These are phyloP conservation scores for Oncorhynchus tshawytscha DNA, from an alignment of 2,113 vertebrate genomes.

Conservation along the genomic window DNA sequence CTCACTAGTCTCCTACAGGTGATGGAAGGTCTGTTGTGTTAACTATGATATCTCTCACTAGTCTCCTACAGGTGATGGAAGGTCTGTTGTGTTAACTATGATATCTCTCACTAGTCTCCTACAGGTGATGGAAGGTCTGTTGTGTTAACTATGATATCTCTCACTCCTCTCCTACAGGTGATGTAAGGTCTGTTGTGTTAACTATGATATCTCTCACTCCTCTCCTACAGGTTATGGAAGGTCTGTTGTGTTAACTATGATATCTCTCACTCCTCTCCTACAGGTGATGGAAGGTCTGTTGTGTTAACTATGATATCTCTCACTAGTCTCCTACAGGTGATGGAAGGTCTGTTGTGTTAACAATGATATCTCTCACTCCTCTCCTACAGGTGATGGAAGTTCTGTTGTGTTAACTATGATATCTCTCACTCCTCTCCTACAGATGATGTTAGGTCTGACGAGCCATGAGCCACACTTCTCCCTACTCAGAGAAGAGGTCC, in stretches of 20 bases:
- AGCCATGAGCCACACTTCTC: slow-evolving; percentile 97
- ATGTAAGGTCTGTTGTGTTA: background rate
- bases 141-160: no score
- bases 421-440: slow-evolving; percentile 9
- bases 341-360: no score
- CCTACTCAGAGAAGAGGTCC: slow-evolving; percentile 96
- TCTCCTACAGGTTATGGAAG: slow-evolving; percentile 89
- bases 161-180: slow-evolving; percentile 34
- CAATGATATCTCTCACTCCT: background rate
- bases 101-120: no score
- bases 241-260: slow-evolving; percentile 64
- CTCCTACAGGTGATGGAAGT: slow-evolving; percentile 33
- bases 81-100: slow-evolving; percentile 70
- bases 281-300: background rate
- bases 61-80: slow-evolving; percentile 87
- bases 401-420: background rate
- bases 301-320: background rate
- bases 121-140: background rate
- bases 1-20: slow-evolving; percentile 33
- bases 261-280: no score
- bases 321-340: background rate
- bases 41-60: background rate
- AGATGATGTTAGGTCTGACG: slow-evolving; percentile 99
- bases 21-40: background rate
- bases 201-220: background rate